Conservation (phyloP, 2,113 vertebrate species). For the Crotophaga sulcirostris region DNA sequence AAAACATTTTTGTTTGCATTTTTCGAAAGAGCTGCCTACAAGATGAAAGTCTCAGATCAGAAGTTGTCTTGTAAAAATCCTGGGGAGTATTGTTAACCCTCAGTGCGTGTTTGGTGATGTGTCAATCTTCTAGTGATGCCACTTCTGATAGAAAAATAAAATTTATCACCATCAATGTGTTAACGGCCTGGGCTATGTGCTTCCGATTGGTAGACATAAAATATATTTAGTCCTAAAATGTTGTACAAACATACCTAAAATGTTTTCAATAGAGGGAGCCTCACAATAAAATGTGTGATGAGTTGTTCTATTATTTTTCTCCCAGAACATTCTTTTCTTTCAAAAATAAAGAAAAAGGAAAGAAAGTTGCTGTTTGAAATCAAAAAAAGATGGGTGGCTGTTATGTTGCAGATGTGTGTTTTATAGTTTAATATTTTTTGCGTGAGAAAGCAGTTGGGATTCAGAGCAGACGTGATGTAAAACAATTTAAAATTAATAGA, state of each 20-base stretch:
- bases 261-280: constrained; percentile 24
- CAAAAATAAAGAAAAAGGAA: not conserved
- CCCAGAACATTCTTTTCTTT: not conserved
- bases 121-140: constrained; percentile 28
- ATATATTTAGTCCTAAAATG: constrained; percentile 53
- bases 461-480: constrained; percentile 41
- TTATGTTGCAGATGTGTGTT: not conserved
- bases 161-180: constrained; percentile 26
- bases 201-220: constrained; percentile 58
- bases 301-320: not conserved
- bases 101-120: not conserved
- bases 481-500: constrained; percentile 68
- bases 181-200: constrained; percentile 52
- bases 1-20: not conserved
- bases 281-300: not conserved
- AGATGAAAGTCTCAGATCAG: constrained; percentile 25
- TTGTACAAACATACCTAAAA: constrained; percentile 58
- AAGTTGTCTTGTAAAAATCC: not conserved
- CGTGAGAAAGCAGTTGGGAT: constrained; percentile 15
- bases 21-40: not conserved
- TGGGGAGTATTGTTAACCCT: constrained; percentile 24
- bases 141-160: constrained; percentile 46
- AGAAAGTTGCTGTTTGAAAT: constrained; percentile 18
- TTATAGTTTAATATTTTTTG: constrained; percentile 58
- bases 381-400: not conserved